Percentiles rank a stretch among this genome's conserved stretches.
These are phyloP conservation scores for Adelges cooleyi DNA, from an alignment of 1,140 invertebrate species.

Conservation along the genomic window DNA sequence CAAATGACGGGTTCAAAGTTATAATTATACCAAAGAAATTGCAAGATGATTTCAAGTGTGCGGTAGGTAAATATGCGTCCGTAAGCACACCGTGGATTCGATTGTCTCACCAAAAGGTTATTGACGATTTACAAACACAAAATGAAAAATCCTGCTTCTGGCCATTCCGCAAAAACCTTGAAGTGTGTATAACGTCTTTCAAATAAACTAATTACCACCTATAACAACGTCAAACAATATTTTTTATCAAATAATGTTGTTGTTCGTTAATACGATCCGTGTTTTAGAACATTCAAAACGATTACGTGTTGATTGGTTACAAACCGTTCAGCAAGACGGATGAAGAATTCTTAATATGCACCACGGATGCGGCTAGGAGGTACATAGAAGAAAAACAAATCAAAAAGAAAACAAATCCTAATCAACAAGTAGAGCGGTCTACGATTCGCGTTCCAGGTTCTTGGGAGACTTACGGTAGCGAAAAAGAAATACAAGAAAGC, in stretches of 20 bases:
- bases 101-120: neutral
- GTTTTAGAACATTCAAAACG: neutral
- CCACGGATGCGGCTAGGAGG: neutral
- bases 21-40: conserved; percentile 14
- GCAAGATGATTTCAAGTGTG: conserved; percentile 10
- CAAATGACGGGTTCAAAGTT: conserved; percentile 36
- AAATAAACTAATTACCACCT: too few relatives aligned
- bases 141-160: neutral
- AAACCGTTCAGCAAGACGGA: neutral
- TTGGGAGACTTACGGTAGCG: neutral
- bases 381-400: neutral
- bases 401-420: neutral
- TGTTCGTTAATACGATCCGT: too few relatives aligned
- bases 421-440: neutral
- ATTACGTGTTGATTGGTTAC: conserved; percentile 1
- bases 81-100: neutral
- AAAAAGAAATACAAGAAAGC: neutral
- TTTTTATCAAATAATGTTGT: too few relatives aligned
- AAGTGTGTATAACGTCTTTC: neutral
- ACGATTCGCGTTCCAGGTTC: neutral
- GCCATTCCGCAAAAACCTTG: neutral
- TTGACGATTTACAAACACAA: neutral
- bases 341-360: conserved; percentile 7
- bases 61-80: neutral
- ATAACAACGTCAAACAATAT: too few relatives aligned